Evolutionary conservation across 2,113 vertebrate species (phyloP).

Genomic region (Uria aalge): DNA sequence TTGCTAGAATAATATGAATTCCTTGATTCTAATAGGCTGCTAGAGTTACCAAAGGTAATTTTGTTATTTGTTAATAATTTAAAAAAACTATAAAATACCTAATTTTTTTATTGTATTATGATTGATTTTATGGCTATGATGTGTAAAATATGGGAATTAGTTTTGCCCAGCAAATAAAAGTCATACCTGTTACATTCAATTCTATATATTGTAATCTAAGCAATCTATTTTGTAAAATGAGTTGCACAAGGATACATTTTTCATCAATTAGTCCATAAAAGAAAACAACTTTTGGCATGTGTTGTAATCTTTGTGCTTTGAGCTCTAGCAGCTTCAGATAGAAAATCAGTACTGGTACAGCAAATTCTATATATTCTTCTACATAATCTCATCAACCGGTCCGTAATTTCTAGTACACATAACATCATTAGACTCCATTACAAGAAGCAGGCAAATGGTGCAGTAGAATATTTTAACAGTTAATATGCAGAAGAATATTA

Average conservation of each 20-base stretch:
- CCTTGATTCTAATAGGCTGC: background rate
- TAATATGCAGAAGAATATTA: background rate
- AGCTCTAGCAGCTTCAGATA: background rate
- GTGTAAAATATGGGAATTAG: background rate
- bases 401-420: background rate
- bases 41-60: background rate
- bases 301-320: background rate
- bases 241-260: background rate
- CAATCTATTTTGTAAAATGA: background rate
- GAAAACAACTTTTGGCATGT: background rate
- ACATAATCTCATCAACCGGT: background rate
- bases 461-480: background rate
- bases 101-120: background rate
- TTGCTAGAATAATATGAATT: background rate
- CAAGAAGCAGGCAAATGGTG: background rate
- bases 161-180: background rate
- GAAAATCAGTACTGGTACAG: background rate
- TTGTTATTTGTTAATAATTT: background rate
- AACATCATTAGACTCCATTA: background rate
- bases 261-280: background rate
- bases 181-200: background rate
- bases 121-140: background rate
- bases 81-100: background rate
- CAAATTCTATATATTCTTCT: background rate
- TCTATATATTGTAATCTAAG: background rate